Base-by-base conservation (phyloP, 2,888 invertebrate species). In the Caenorhabditis panamensis region DNA sequence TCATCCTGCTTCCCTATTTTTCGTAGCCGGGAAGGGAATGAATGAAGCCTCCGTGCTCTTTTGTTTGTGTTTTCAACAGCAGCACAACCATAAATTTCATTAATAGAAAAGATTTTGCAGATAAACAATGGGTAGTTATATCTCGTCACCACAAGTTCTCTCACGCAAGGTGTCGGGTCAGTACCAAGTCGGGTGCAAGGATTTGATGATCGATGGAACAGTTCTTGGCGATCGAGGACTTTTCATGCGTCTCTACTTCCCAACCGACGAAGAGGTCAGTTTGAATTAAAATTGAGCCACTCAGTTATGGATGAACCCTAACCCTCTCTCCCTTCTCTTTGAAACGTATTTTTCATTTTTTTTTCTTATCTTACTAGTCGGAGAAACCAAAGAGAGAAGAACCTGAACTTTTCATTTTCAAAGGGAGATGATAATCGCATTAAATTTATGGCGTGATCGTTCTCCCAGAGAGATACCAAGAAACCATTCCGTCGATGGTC, bases 171-270 rank as follows among this genome's bases (percentile, higher is more conserved):
- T 69, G 41, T 73, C 80, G 53, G 83, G 83, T 61, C 56, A 63
- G 24, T 83, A 72, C 26, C 62, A 78, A 63, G 93, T 94, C 36
- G 94, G 94, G 63, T 93, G 93, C 86, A 90, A 92, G 37, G 94
- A 94, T 90, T 89, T 94, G 26, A 93, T 94, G 93, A 91, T 93
- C 44, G 93, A 92, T 73, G 92, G 93, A 86, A 69, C 61, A 3
- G 76, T 80, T 37, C 67, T 82, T 13, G 91, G 92, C 9, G 91
- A 92, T 86, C 90, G 92, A 13, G 93, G 93, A 9, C 88, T 92
- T 26, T 93, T 94, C 86, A 91, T 93, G 82, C 90, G 94, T 62
- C 82, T 94, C 2, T 94, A 92, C 89, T 94, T 94, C 88, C 94
- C 94, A 2, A 93, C 93, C 4, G 90, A 92, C 68, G 89, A 91